Evolutionary conservation across 2,888 invertebrate species (phyloP).

Genomic region (Meloe dianella): DNA sequence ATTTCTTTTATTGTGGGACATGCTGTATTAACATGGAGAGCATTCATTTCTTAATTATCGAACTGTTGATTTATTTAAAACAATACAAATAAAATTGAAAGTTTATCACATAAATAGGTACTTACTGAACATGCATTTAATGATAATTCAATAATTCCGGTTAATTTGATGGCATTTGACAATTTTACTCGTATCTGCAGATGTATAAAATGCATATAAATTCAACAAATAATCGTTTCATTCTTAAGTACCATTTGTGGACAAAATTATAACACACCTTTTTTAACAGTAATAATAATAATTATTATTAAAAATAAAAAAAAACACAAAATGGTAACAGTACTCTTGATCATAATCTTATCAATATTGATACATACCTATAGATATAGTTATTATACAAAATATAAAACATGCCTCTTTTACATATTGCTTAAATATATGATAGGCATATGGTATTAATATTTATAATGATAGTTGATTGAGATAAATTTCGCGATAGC

Average conservation of each 20-base stretch:
- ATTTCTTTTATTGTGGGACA: too few species aligned
- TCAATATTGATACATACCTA: background rate
- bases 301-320: background rate
- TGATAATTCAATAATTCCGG: too few species aligned
- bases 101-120: too few species aligned
- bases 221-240: background rate
- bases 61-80: too few species aligned
- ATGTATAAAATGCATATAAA: background rate
- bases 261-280: background rate
- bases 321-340: background rate
- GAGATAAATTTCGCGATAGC: background rate
- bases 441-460: background rate
- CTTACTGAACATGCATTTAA: too few species aligned
- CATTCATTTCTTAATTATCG: too few species aligned
- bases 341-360: slow-evolving; percentile 7
- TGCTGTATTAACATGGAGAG: too few species aligned
- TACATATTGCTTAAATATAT: background rate
- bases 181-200: background rate
- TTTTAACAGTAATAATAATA: background rate
- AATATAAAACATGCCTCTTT: background rate
- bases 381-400: background rate
- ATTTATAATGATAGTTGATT: background rate
- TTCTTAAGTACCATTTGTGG: background rate
- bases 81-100: too few species aligned
- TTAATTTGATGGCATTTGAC: too few species aligned